Conservation (phyloP, 53 echinoderm and acorn worm genomes). For the Luidia sarsii region DNA sequence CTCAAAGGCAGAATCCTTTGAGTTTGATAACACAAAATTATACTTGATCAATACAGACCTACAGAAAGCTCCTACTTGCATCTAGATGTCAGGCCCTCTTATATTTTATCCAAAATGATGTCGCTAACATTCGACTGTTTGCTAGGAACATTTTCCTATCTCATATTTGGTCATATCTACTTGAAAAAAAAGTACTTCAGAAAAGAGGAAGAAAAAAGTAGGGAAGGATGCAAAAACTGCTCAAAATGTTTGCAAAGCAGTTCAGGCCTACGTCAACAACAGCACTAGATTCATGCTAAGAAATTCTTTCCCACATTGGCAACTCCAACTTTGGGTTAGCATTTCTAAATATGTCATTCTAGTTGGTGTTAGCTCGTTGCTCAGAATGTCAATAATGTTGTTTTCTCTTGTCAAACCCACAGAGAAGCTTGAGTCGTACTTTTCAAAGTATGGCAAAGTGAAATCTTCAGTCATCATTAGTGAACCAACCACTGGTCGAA, state of each 20-base stretch:
- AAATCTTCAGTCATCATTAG: slow-evolving; percentile 40
- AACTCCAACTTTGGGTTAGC: too few species aligned
- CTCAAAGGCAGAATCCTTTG: too few species aligned
- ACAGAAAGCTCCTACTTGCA: too few species aligned
- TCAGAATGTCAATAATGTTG: neutral
- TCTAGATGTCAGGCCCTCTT: too few species aligned
- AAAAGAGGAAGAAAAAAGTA: too few species aligned
- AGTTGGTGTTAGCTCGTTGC: neutral
- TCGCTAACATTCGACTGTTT: too few species aligned
- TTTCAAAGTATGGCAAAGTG: slow-evolving; percentile 32
- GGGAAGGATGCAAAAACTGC: neutral
- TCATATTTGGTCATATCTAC: too few species aligned
- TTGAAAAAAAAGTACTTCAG: too few species aligned
- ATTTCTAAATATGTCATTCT: neutral
- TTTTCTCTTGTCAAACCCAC: neutral
- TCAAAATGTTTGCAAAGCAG: neutral
- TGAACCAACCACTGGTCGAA: neutral
- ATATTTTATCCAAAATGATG: too few species aligned
- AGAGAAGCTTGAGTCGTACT: slow-evolving; percentile 31
- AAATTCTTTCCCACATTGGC: neutral
- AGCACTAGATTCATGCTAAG: neutral
- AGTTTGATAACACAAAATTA: too few species aligned
- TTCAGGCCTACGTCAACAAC: neutral
- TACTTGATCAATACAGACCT: too few species aligned
- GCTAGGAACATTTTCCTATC: too few species aligned